phyloP scores from a whole-genome alignment of 2,113 vertebrate species.

The Menidia beryllina region DNA sequence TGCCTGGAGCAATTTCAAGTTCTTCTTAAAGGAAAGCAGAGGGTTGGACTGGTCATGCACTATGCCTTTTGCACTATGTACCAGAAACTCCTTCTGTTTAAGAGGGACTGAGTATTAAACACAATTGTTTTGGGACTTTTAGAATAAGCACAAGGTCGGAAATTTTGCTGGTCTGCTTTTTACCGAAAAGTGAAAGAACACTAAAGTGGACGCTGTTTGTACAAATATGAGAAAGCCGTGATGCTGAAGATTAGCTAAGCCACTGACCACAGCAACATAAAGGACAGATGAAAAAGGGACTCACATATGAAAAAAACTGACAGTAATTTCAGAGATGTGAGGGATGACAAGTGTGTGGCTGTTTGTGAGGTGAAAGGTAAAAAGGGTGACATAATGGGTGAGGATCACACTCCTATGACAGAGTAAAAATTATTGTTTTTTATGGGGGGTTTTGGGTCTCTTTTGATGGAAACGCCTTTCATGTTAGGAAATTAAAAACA shows the following conservation, averaged over 20 bases:
- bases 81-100: slow-evolving; percentile 48
- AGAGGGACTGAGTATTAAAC: slow-evolving; percentile 40
- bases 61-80: slow-evolving; percentile 57
- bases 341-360: not conserved
- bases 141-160: slow-evolving; percentile 18
- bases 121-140: slow-evolving; percentile 19
- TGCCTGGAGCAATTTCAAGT: slow-evolving; percentile 54
- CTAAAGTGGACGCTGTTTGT: slow-evolving; percentile 22
- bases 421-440: slow-evolving; percentile 84
- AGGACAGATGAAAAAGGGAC: slow-evolving; percentile 58
- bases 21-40: slow-evolving; percentile 59
- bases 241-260: slow-evolving; percentile 69
- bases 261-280: slow-evolving; percentile 78
- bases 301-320: slow-evolving; percentile 41
- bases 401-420: slow-evolving; percentile 83
- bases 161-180: not conserved
- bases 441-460: slow-evolving; percentile 80
- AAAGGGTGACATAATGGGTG: slow-evolving; percentile 56
- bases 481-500: slow-evolving; percentile 98
- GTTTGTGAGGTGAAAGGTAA: slow-evolving; percentile 16
- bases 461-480: slow-evolving; percentile 96
- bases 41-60: slow-evolving; percentile 53
- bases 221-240: slow-evolving; percentile 43
- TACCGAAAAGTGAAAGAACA: slow-evolving; percentile 19
- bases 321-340: not conserved